Evolutionary conservation across 1,140 invertebrate genomes (phyloP).

Genomic region (Stratiolaelaps scimitus): DNA sequence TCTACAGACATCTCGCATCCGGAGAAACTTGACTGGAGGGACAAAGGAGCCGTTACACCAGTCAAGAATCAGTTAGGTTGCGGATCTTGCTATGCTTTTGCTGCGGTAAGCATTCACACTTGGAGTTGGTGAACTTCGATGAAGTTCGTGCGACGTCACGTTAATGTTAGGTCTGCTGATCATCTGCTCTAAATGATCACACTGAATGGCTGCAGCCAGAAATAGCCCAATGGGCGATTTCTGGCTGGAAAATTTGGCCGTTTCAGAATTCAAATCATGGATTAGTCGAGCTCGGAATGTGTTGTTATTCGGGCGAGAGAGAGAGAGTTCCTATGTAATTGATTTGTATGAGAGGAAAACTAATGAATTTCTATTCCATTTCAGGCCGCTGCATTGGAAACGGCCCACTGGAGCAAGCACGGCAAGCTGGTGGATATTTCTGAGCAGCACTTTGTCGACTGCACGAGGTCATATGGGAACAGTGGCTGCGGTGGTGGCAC

Average conservation of each 20-base stretch:
- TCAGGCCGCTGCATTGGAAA: neutral
- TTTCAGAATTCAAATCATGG: neutral
- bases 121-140: too few species aligned
- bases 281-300: neutral
- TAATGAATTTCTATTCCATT: neutral
- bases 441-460: conserved; percentile 10
- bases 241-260: neutral
- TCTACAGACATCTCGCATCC: conserved; percentile 30
- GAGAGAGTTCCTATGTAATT: neutral
- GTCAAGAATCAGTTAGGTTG: conserved; percentile 44
- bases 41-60: conserved; percentile 43
- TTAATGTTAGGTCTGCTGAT: too few species aligned
- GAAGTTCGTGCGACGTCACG: too few species aligned
- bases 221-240: too few species aligned
- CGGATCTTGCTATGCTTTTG: conserved; percentile 40
- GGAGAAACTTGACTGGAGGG: conserved; percentile 43
- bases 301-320: neutral
- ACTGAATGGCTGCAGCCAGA: too few species aligned
- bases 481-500: neutral
- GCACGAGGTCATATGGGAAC: too few species aligned
- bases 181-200: too few species aligned
- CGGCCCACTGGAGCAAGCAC: neutral
- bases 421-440: neutral
- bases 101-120: conserved; percentile 24
- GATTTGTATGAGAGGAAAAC: neutral